Evolutionary conservation across 1,140 invertebrate species (phyloP).

Genomic region (Cherax destructor): DNA sequence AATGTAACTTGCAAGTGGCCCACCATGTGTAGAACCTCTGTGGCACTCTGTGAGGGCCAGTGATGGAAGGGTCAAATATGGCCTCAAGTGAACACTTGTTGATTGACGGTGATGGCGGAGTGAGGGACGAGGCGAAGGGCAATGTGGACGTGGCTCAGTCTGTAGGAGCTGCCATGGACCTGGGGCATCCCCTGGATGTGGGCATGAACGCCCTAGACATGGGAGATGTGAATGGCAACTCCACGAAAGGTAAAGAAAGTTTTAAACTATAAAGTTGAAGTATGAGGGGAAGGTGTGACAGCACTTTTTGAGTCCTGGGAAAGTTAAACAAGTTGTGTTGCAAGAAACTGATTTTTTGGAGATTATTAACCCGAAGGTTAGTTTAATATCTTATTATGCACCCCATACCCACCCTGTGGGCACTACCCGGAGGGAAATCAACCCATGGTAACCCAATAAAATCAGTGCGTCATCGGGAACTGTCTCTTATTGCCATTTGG

Average conservation of each 20-base stretch:
- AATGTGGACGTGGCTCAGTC: not conserved
- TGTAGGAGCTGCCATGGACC: not conserved
- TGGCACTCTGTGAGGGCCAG: not conserved
- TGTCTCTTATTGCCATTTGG: no score
- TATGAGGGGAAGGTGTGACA: no score
- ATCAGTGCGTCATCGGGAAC: no score
- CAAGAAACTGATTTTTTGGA: no score
- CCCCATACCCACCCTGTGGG: no score
- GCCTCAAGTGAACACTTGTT: not conserved
- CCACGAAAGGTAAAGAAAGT: not conserved
- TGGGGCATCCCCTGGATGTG: not conserved
- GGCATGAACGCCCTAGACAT: not conserved
- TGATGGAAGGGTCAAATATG: not conserved
- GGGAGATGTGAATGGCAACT: conserved; percentile 1
- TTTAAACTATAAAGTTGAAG: not conserved
- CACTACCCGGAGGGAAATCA: no score
- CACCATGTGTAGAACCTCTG: not conserved
- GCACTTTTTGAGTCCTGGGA: no score
- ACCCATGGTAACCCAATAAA: no score
- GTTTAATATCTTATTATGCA: no score
- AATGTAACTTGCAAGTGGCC: not conserved
- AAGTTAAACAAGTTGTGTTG: no score
- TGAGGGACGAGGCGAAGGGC: not conserved
- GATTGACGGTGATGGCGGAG: not conserved
- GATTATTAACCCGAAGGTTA: no score